Evolutionary conservation across 1,140 invertebrate genomes (phyloP).

Genomic region (Hermatobates lingyangjiaoensis): DNA sequence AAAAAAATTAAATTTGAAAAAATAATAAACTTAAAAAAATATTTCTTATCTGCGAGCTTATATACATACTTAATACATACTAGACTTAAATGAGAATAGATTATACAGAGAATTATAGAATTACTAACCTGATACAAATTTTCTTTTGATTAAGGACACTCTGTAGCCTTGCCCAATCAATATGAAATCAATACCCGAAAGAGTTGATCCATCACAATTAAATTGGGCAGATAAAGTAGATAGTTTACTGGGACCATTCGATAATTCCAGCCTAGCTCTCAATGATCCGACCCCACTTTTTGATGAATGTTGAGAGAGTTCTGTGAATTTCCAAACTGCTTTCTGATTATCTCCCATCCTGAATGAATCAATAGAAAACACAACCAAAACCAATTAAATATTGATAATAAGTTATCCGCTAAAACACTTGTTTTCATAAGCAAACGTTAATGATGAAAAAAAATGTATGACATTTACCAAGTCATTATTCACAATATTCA

Average conservation of each 20-base stretch:
- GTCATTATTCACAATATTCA: not conserved
- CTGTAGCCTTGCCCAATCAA: conserved; percentile 73
- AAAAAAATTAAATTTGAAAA: not conserved
- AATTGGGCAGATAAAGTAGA: conserved; percentile 78
- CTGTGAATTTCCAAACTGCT: conserved; percentile 78
- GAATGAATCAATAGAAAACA: conserved; percentile 12
- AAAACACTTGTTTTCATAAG: conserved; percentile 3
- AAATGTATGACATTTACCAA: not conserved
- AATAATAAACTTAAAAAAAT: not conserved
- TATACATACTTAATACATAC: not conserved
- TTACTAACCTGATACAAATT: conserved; percentile 77
- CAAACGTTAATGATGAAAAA: not conserved
- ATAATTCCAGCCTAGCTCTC: conserved; percentile 70
- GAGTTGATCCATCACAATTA: conserved; percentile 81
- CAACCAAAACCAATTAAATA: not conserved
- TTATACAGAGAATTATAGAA: not conserved
- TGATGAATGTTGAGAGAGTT: conserved; percentile 74
- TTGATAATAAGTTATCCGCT: not conserved
- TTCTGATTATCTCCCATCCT: conserved; percentile 62
- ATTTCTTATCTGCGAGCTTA: not conserved
- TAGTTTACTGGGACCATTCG: conserved; percentile 57
- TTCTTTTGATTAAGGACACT: conserved; percentile 78
- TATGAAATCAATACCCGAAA: conserved; percentile 87
- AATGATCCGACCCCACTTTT: conserved; percentile 75
- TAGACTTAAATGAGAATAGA: not conserved